phyloP scores from a whole-genome alignment of 2,888 invertebrate species.

The Chaetoderma sp. region DNA sequence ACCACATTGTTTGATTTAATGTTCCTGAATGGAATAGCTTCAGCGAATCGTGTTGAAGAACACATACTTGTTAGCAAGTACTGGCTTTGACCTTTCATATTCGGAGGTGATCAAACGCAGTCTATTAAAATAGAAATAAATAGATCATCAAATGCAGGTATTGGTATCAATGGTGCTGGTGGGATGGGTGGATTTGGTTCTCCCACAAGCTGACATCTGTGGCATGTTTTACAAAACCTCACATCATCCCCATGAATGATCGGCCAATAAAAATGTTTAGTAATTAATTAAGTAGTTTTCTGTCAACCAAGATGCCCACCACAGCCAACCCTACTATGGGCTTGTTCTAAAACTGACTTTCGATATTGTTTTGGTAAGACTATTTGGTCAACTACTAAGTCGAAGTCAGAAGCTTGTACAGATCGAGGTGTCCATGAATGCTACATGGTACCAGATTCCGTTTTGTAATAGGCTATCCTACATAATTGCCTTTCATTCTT shows the following conservation, averaged over 20 bases:
- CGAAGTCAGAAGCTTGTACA: too few relatives aligned
- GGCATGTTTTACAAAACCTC: slow-evolving; percentile 12
- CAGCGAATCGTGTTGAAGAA: slow-evolving; percentile 14
- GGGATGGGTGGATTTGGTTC: neutral
- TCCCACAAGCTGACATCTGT: slow-evolving; percentile 15
- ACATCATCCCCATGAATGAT: slow-evolving; percentile 9
- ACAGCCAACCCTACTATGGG: too few relatives aligned
- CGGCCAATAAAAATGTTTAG: slow-evolving; percentile 18
- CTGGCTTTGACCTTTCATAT: slow-evolving; percentile 3
- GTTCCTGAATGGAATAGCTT: slow-evolving; percentile 17
- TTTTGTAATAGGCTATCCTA: too few relatives aligned
- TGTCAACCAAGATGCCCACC: too few relatives aligned
- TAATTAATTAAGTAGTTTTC: too few relatives aligned
- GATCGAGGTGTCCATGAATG: too few relatives aligned
- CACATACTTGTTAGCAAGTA: slow-evolving; percentile 22
- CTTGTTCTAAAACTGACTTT: too few relatives aligned
- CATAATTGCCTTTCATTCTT: too few relatives aligned
- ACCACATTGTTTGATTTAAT: neutral
- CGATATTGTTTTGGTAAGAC: too few relatives aligned
- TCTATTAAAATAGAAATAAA: slow-evolving; percentile 5
- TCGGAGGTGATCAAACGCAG: slow-evolving; percentile 17
- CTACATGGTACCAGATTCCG: too few relatives aligned
- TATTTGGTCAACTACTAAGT: too few relatives aligned
- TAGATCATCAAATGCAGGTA: slow-evolving; percentile 19
- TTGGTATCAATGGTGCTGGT: slow-evolving; percentile 9